Evolutionary conservation across 1,140 invertebrate genomes (phyloP).

Genomic region (Drosophila grimshawi): DNA sequence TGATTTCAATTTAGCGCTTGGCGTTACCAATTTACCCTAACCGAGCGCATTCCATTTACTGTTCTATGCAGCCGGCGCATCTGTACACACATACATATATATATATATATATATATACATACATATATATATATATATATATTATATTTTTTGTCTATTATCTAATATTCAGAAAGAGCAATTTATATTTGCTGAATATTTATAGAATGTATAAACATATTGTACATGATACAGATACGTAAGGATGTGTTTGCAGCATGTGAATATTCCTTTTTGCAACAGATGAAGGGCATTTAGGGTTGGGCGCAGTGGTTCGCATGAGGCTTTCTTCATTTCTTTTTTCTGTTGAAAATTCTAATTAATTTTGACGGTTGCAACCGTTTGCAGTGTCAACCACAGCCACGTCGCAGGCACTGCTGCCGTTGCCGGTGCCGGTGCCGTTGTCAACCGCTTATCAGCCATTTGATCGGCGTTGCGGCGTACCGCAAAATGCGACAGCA

Average conservation of each 20-base stretch:
- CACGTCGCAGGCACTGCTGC: constrained; percentile 42
- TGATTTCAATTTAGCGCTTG: constrained; percentile 74
- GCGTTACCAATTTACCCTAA: constrained; percentile 32
- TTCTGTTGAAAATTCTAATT: constrained; percentile 77
- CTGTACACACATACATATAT: too few relatives aligned
- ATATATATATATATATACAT: too few relatives aligned
- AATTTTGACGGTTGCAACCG: constrained; percentile 80
- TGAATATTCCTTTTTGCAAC: not conserved
- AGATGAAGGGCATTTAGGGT: constrained; percentile 11
- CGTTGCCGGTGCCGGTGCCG: constrained; percentile 24
- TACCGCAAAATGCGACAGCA: constrained; percentile 63
- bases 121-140: too few relatives aligned
- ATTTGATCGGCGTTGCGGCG: constrained; percentile 77
- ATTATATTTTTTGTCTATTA: too few relatives aligned
- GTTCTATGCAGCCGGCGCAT: not conserved
- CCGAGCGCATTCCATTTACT: not conserved
- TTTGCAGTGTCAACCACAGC: constrained; percentile 77
- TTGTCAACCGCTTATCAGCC: constrained; percentile 69
- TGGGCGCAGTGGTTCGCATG: not conserved
- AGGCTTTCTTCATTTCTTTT: constrained; percentile 3
- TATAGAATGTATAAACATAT: too few relatives aligned
- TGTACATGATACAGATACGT: too few relatives aligned
- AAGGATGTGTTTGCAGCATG: too few relatives aligned
- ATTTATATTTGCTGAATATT: too few relatives aligned
- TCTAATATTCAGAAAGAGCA: too few relatives aligned